These are phyloP conservation scores for Amphiprion percula DNA, from an alignment of 2,113 vertebrate species.

Conservation along the genomic window DNA sequence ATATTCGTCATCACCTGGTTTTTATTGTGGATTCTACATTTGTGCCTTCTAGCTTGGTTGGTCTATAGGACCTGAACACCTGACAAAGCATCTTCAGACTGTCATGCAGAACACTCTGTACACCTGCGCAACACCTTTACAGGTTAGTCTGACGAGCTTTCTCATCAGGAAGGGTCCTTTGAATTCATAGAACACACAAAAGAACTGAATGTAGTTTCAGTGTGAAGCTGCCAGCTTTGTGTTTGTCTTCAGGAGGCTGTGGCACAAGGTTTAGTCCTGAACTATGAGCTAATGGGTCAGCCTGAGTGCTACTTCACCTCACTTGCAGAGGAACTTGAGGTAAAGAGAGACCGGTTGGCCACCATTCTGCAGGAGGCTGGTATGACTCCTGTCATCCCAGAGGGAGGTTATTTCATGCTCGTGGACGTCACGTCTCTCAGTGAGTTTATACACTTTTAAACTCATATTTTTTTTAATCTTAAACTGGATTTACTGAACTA, in stretches of 20 bases:
- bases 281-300: constrained; percentile 89
- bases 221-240: not conserved
- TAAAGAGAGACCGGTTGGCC: constrained; percentile 91
- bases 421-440: constrained; percentile 91
- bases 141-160: constrained; percentile 78
- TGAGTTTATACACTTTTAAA: constrained; percentile 67
- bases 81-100: constrained; percentile 95
- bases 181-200: not conserved
- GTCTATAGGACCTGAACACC: constrained; percentile 91
- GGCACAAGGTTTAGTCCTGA: constrained; percentile 88
- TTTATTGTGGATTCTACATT: not conserved
- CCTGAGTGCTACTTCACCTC: constrained; percentile 94
- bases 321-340: constrained; percentile 89
- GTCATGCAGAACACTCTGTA: constrained; percentile 94
- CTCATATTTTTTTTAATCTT: not conserved
- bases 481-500: too few species aligned
- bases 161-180: too few species aligned
- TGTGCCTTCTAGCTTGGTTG: constrained; percentile 90
- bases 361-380: constrained; percentile 86
- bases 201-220: not conserved
- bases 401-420: constrained; percentile 97
- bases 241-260: constrained; percentile 89
- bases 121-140: constrained; percentile 93
- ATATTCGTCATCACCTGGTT: not conserved
- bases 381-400: constrained; percentile 91